Base-by-base conservation (phyloP, 53 echinoderm and acorn worm species). In the Echinarachnius parma region DNA sequence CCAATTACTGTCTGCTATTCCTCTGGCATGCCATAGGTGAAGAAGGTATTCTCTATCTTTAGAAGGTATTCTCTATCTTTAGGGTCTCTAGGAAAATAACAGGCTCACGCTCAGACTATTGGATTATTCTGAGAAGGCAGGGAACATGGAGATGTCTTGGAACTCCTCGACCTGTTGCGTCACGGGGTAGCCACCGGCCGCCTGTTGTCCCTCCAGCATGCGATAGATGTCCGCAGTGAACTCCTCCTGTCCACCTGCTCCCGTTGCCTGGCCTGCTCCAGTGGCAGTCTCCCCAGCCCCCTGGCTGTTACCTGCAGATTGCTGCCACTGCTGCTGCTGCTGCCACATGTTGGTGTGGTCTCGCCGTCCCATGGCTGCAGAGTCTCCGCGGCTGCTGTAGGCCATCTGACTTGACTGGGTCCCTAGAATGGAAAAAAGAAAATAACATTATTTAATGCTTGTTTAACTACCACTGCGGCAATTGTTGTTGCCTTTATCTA, bases 21-120 rank as follows among this genome's bases (percentile, higher is more conserved):
- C 48, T 90, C 96, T 23, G 91, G 86, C 85, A 96, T 96, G 28
- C 90, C 87, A 78, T 91, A 96, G n/a, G n/a, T n/a, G n/a, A n/a
- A n/a, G n/a, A n/a, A n/a, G n/a, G n/a, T n/a, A n/a, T n/a, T n/a
- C n/a, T n/a, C n/a, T n/a, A n/a, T n/a, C n/a, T n/a, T n/a, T n/a
- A n/a, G n/a, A n/a, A n/a, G n/a, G n/a, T n/a, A n/a, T n/a, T n/a
- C n/a, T n/a, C n/a, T n/a, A n/a, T n/a, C n/a, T n/a, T n/a, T n/a
- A n/a, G n/a, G n/a, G n/a, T n/a, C n/a, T n/a, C n/a, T n/a, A n/a
- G n/a, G n/a, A n/a, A n/a, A n/a, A n/a, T n/a, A n/a, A n/a, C n/a
- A n/a, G n/a, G n/a, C n/a, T n/a, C n/a, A n/a, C n/a, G n/a, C n/a
- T n/a, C n/a, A n/a, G n/a, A n/a, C n/a, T n/a, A n/a, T n/a, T n/a